These are phyloP conservation scores for Globia sparganii DNA, from an alignment of 2,888 invertebrate species.

Conservation along the genomic window DNA sequence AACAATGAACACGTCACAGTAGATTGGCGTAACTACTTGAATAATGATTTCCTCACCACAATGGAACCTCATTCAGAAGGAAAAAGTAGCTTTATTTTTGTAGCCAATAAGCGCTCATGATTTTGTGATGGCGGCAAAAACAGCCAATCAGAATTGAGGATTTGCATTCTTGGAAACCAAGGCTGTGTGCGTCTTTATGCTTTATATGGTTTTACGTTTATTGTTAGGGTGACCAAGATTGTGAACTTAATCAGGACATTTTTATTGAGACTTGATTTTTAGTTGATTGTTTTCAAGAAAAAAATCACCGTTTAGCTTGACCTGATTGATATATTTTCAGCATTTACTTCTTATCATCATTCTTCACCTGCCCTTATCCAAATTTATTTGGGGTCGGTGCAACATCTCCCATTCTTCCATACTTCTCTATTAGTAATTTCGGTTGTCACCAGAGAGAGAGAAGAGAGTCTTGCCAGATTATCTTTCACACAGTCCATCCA, in stretches of 20 bases:
- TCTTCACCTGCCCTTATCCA: neutral
- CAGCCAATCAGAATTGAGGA: constrained; percentile 63
- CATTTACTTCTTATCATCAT: neutral
- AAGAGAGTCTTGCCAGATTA: neutral
- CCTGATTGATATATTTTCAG: too few species aligned
- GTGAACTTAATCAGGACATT: neutral
- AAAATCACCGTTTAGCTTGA: neutral
- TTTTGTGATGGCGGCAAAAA: constrained; percentile 61
- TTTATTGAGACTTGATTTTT: neutral
- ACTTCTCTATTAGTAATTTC: neutral
- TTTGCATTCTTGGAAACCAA: constrained; percentile 64
- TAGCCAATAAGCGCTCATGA: constrained; percentile 59
- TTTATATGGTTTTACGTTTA: constrained; percentile 39
- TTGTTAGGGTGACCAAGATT: constrained; percentile 40
- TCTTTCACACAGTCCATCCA: neutral
- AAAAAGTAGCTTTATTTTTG: constrained; percentile 70
- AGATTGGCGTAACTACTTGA: constrained; percentile 84
- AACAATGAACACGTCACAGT: constrained; percentile 85
- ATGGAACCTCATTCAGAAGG: constrained; percentile 69
- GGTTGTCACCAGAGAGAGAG: too few species aligned
- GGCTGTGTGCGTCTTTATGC: constrained; percentile 40
- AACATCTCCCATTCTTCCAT: neutral
- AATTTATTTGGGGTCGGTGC: neutral
- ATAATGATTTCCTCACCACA: constrained; percentile 85
- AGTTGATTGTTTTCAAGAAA: neutral